Conservation (phyloP, 2,888 invertebrate genomes). For the Erynnis tages region DNA sequence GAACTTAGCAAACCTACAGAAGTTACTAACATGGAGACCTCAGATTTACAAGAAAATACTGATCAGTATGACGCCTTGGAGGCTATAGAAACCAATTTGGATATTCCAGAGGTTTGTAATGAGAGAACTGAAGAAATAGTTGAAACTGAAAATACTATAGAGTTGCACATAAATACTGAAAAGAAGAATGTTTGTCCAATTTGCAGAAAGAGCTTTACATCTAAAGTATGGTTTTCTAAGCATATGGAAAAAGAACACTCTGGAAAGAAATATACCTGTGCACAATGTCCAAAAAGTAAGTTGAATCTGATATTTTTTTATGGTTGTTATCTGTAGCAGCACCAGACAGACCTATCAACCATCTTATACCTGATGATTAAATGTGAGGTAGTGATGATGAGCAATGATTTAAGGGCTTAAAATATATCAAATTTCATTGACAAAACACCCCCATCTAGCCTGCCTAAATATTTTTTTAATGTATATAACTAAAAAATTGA, state of each 20-base stretch:
- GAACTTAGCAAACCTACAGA: too few species aligned
- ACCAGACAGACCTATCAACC: too few species aligned
- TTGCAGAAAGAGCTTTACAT: conserved; percentile 57
- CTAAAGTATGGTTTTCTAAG: conserved; percentile 63
- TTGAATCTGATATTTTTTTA: too few species aligned
- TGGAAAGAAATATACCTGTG: conserved; percentile 51
- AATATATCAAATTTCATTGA: too few species aligned
- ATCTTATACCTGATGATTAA: too few species aligned
- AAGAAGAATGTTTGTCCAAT: conserved; percentile 48
- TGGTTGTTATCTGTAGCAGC: too few species aligned
- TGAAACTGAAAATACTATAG: conserved; percentile 24
- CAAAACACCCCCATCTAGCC: too few species aligned
- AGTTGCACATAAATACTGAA: conserved; percentile 15
- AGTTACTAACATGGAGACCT: not conserved
- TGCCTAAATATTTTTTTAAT: too few species aligned
- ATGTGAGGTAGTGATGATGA: too few species aligned
- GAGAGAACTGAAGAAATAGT: conserved; percentile 28
- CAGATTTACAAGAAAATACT: conserved; percentile 9
- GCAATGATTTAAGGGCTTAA: too few species aligned
- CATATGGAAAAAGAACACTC: conserved; percentile 63
- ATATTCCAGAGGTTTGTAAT: not conserved
- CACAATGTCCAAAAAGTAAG: conserved; percentile 62
- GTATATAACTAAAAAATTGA: not conserved
- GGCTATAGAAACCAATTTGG: too few species aligned
- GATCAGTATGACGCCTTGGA: conserved; percentile 19